A percentile compares a stretch with the other conserved stretches of the same genome.
Conservation (phyloP, 1,140 invertebrate genomes). For the Cotesia typhae region DNA sequence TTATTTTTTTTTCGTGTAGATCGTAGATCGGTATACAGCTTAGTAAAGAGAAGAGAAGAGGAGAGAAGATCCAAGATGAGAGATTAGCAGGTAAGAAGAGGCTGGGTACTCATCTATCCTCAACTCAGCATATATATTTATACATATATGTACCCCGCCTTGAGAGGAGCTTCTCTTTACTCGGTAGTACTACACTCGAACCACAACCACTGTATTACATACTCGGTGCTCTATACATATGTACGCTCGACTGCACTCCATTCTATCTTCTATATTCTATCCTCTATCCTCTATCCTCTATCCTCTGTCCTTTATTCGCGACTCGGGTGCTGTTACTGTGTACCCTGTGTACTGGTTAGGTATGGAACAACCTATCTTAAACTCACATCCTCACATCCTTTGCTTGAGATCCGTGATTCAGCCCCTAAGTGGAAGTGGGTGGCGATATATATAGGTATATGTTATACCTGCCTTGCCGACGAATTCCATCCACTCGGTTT, state of each 20-base stretch:
- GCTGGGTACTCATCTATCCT: slow-evolving; percentile 3
- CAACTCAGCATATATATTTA: background rate
- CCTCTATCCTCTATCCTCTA: too few relatives aligned
- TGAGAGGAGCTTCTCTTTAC: slow-evolving; percentile 2
- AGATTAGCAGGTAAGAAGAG: slow-evolving; percentile 53
- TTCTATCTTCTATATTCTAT: too few relatives aligned
- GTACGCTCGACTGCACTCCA: too few relatives aligned
- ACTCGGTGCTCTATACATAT: too few relatives aligned
- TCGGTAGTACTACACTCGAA: background rate
- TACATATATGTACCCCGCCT: too few relatives aligned
- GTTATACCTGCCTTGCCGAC: background rate
- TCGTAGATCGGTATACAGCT: too few relatives aligned
- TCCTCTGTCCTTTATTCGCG: too few relatives aligned
- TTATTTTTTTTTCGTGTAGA: background rate
- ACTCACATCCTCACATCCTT: background rate
- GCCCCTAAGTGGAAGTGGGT: background rate
- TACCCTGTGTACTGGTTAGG: too few relatives aligned
- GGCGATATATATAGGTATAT: background rate
- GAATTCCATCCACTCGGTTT: background rate
- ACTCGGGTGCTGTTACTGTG: too few relatives aligned
- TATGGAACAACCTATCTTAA: slow-evolving; percentile 3
- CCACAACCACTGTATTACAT: too few relatives aligned
- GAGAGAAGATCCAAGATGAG: slow-evolving; percentile 50
- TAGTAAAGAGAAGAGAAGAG: too few relatives aligned
- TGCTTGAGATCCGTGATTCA: background rate